Percentiles rank a stretch among this genome's conserved stretches.
Conservation (phyloP, 64 coral and sea anemone species). For the Astreopora myriophthalma region DNA sequence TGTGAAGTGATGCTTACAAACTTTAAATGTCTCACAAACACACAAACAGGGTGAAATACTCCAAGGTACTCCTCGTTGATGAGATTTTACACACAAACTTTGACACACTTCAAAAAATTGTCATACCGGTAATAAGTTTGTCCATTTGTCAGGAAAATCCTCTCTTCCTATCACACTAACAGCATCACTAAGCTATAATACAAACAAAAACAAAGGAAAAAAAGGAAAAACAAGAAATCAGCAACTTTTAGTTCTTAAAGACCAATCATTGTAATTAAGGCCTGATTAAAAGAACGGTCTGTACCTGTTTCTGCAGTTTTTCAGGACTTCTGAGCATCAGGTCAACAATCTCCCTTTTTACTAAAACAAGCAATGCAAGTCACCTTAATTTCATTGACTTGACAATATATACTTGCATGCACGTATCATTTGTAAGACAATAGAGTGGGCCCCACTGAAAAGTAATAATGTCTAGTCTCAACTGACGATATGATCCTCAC, state of each 20-base stretch:
- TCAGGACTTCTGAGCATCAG: slow-evolving; percentile 94
- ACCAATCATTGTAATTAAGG: neutral
- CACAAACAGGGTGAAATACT: too few relatives aligned
- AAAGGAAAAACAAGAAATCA: neutral
- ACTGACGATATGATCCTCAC: too few relatives aligned
- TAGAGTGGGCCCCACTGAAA: too few relatives aligned
- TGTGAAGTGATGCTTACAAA: too few relatives aligned
- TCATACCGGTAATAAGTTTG: slow-evolving; percentile 90
- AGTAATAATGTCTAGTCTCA: too few relatives aligned
- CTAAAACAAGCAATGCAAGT: slow-evolving; percentile 7
- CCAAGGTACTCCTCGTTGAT: too few relatives aligned
- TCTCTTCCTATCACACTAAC: slow-evolving; percentile 97
- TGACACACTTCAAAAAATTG: neutral
- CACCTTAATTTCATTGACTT: neutral
- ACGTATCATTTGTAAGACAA: too few relatives aligned
- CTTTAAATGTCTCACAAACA: too few relatives aligned
- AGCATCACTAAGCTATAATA: slow-evolving; percentile 90
- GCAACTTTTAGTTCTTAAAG: neutral
- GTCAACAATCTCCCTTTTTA: slow-evolving; percentile 90
- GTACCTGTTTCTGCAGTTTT: slow-evolving; percentile 92
- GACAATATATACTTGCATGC: too few relatives aligned
- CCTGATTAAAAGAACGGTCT: neutral
- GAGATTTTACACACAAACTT: too few relatives aligned
- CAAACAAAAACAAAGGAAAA: too few relatives aligned
- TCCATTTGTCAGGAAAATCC: slow-evolving; percentile 96